Evolutionary conservation across 2,888 invertebrate species (phyloP).

Genomic region (Drosophila recens): DNA sequence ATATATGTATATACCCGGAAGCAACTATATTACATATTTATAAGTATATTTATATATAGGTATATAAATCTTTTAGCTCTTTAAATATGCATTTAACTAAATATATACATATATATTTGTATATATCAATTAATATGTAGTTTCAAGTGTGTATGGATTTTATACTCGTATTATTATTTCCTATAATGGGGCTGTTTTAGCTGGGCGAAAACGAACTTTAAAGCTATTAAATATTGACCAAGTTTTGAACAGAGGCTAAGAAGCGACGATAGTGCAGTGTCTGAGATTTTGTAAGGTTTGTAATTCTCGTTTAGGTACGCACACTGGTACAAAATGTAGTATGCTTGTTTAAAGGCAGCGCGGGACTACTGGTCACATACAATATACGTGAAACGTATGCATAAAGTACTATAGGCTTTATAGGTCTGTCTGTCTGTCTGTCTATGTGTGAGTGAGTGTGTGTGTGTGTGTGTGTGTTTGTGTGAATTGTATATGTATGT

Average conservation of each 20-base stretch:
- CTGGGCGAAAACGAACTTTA: conserved; percentile 46
- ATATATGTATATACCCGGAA: conserved; percentile 55
- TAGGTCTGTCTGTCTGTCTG: conserved; percentile 41
- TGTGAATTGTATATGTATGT: conserved; percentile 36
- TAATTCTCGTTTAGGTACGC: conserved; percentile 70
- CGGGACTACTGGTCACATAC: conserved; percentile 68
- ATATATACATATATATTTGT: conserved; percentile 39
- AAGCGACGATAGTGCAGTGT: conserved; percentile 63
- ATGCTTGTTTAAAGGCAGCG: conserved; percentile 74
- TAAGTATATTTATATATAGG: conserved; percentile 59
- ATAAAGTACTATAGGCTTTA: conserved; percentile 56
- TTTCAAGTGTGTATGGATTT: conserved; percentile 23
- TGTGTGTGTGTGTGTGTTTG: conserved; percentile 39
- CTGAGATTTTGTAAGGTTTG: conserved; percentile 47
- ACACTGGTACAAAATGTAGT: conserved; percentile 75
- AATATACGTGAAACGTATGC: conserved; percentile 39
- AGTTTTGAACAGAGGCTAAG: conserved; percentile 48
- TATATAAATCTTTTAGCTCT: conserved; percentile 45
- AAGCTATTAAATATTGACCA: conserved; percentile 42
- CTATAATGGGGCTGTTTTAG: conserved; percentile 14
- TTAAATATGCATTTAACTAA: conserved; percentile 39
- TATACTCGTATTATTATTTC: neutral
- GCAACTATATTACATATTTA: conserved; percentile 61
- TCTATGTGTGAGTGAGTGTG: conserved; percentile 38
- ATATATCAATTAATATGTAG: conserved; percentile 38